Base-by-base conservation (phyloP, 2,888 invertebrate species). In the Plebejus anna region DNA sequence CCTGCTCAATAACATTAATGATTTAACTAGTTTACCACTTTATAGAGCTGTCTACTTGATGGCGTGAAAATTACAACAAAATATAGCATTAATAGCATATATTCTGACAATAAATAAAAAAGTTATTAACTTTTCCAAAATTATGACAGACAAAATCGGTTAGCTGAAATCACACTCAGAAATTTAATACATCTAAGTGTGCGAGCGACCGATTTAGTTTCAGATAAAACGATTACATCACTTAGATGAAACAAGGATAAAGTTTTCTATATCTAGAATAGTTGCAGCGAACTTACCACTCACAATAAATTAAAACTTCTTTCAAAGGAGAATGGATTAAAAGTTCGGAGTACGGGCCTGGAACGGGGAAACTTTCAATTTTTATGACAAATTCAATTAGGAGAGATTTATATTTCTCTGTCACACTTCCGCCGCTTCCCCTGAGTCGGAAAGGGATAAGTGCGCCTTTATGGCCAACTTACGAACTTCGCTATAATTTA, bases 321-420 rank as follows among this genome's bases (percentile, higher is more conserved):
- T 91, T 86, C 89, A 87, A 89, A 89, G 86, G 87, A 88, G 91
- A 92, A 91, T 91, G 91, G 92, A 92, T 92, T 94, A 91, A 92
- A 92, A 90, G 88, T 90, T 88, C 81, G 87, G 84, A 90, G 88
- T 90, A 87, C 86, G 88, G 87, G 87, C 87, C 88, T 87, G 88
- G 83, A 88, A 87, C 85, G 87, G 83, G 82, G 83, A 89, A 92
- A 92, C 90, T 93, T 93, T 90, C 89, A 92, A 91, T 93, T 93
- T 93, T 92, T 94, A 93, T 92, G 91, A 93, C 90, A 90, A 92
- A 92, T 89, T 91, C 88, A 92, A 91, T 92, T 92, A 92, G 84
- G 83, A 83, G 81, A 85, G 89, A 92, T 92, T 91, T 92, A 92
- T 91, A 85, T 79, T 83, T 86, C 87, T 86, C 85, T 87, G 83